Evolutionary conservation across 2,113 vertebrate genomes (phyloP).

Genomic region (Nannobrachium achirus): DNA sequence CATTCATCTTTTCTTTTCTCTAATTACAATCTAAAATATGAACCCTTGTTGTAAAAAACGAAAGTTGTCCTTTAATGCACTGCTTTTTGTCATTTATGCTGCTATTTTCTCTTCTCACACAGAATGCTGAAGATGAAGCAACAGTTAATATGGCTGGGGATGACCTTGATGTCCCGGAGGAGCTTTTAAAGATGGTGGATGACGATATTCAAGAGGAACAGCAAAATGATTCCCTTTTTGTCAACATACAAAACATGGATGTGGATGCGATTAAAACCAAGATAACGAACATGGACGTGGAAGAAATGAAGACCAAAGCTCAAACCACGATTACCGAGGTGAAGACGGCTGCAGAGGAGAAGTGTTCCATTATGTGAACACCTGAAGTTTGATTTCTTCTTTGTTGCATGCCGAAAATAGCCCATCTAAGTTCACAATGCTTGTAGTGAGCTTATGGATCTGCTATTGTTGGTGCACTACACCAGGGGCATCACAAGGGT

Average conservation of each 20-base stretch:
- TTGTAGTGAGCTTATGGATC: background rate
- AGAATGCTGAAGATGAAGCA: constrained; percentile 78
- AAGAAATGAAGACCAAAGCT: constrained; percentile 64
- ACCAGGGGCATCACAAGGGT: no score
- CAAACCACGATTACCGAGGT: constrained; percentile 63
- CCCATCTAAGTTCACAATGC: background rate
- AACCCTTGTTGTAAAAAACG: no score
- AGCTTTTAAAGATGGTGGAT: constrained; percentile 77
- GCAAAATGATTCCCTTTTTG: constrained; percentile 60
- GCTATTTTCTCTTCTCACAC: background rate
- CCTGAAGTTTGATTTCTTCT: no score
- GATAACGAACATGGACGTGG: constrained; percentile 58
- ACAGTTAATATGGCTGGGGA: constrained; percentile 76
- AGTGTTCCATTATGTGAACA: constrained; percentile 52
- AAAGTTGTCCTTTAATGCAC: no score
- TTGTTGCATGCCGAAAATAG: background rate
- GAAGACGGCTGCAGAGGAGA: constrained; percentile 62
- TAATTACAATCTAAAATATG: no score
- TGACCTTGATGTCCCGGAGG: constrained; percentile 72
- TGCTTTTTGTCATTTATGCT: background rate
- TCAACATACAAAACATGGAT: constrained; percentile 73
- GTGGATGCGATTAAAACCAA: constrained; percentile 62
- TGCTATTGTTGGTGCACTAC: no score
- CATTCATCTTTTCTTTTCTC: no score
- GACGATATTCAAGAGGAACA: constrained; percentile 79